Conservation (phyloP, 2,888 invertebrate genomes). For the Aplocera efformata region DNA sequence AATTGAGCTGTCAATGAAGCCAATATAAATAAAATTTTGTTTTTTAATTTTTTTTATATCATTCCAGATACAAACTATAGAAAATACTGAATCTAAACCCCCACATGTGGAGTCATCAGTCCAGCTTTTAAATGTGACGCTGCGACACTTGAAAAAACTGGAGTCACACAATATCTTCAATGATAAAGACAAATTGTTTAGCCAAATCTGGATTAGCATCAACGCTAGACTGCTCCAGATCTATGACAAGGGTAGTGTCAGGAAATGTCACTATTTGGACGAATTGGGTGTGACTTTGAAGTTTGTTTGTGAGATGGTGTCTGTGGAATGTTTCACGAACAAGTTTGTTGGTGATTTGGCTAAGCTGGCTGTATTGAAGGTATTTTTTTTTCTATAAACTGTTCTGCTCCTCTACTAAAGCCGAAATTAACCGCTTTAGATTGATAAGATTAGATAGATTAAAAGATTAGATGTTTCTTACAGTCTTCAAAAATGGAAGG, state of each 20-base stretch:
- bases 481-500: too few species aligned
- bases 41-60: too few species aligned
- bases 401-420: too few species aligned
- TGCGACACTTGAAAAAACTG: conserved; percentile 63
- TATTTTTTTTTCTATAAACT: conserved; percentile 34
- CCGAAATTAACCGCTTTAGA: too few species aligned
- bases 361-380: conserved; percentile 53
- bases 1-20: too few species aligned
- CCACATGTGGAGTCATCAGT: conserved; percentile 58
- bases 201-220: conserved; percentile 56
- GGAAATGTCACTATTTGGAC: conserved; percentile 41
- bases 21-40: too few species aligned
- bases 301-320: conserved; percentile 57
- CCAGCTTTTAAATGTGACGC: conserved; percentile 51
- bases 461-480: too few species aligned
- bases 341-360: conserved; percentile 52
- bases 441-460: too few species aligned
- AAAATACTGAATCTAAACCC: conserved; percentile 45
- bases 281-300: conserved; percentile 53
- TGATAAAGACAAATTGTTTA: conserved; percentile 53
- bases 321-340: conserved; percentile 52
- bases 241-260: conserved; percentile 31
- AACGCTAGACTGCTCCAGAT: conserved; percentile 43
- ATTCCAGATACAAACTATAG: conserved; percentile 56
- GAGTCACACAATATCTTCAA: conserved; percentile 56